Conservation (phyloP, 2,797 vertebrate genomes). For the Myripristis murdjan region DNA sequence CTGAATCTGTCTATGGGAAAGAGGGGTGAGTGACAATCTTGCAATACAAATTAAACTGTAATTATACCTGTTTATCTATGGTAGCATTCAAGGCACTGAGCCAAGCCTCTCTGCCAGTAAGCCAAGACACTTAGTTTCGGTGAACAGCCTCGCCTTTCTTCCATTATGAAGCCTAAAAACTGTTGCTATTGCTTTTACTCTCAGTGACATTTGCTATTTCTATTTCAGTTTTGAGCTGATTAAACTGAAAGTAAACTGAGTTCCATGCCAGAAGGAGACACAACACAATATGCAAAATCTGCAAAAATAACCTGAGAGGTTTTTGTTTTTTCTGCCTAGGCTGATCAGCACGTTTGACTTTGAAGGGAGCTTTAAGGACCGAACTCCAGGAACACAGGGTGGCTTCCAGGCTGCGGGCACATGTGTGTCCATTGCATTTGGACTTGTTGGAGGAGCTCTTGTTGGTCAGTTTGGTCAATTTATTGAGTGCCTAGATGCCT, state of each 20-base stretch:
- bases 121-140: no score
- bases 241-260: neutral
- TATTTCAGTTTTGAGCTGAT: neutral
- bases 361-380: slow-evolving; percentile 41
- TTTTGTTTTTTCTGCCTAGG: slow-evolving; percentile 71
- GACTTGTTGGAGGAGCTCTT: slow-evolving; percentile 88
- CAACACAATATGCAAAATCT: neutral
- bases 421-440: slow-evolving; percentile 91
- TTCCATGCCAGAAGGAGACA: neutral
- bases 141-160: neutral
- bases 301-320: neutral
- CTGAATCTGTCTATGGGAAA: slow-evolving; percentile 82
- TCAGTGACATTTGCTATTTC: neutral
- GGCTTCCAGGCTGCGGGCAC: slow-evolving; percentile 92
- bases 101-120: neutral
- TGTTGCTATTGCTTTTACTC: neutral
- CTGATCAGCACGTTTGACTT: slow-evolving; percentile 85
- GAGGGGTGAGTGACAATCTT: slow-evolving; percentile 85
- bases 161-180: no score
- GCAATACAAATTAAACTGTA: neutral
- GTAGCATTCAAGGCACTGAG: neutral
- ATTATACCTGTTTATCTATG: neutral
- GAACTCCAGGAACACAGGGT: slow-evolving; percentile 85
- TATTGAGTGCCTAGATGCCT: neutral
- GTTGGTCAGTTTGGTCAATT: slow-evolving; percentile 88